Evolutionary conservation across 2,797 vertebrate genomes (phyloP), one percentile per base, ranked within the genome.

Genomic region (Ptychobarbus kaznakovi): DNA sequence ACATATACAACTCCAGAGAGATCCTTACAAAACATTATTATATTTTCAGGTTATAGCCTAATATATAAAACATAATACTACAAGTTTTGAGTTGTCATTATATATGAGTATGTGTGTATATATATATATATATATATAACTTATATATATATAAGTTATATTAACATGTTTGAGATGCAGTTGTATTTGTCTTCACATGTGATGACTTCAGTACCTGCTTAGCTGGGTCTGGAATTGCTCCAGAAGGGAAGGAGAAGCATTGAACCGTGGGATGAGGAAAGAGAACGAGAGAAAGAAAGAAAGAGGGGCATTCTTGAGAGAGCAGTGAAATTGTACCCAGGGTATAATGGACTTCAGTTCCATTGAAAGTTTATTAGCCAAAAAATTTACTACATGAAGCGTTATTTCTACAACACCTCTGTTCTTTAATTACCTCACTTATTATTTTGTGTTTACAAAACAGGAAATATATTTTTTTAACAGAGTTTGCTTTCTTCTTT

Each of bases 291-390:
- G 91, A 92, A 90, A 92, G 91, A 92, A 90, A 92, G 88, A 91
- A 88, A 93, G 92, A 91, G 91, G 91, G 92, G 90, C 94, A 96
- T 96, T 95, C 95, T 93, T 93, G 92, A 94, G 92, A 86, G 93
- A 93, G 93, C 94, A 94, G 93, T 92, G 94, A 96, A 95, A 96
- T 96, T 94, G 95, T 94, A 94, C 93, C 93, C 91, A 89, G 70
- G 90, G 94, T 96, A 96, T 97, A 96, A 97, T 96, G 95, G 96
- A 95, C 96, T 96, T 94, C 93, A 93, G 94, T 93, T 90, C 95
- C 96, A 97, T 98, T 97, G 96, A 97, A 96, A 97, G 97, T 96
- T 97, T 97, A 97, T 97, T 96, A 96, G 95, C 97, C 96, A 96
- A 96, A 97, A 98, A 97, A 97, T 96, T 94, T 95, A 95, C 93